A percentile compares a stretch with the other conserved stretches of the same genome.
Evolutionary conservation across 1,140 invertebrate genomes (phyloP).

Genomic region (Drosophila nigrodunni): DNA sequence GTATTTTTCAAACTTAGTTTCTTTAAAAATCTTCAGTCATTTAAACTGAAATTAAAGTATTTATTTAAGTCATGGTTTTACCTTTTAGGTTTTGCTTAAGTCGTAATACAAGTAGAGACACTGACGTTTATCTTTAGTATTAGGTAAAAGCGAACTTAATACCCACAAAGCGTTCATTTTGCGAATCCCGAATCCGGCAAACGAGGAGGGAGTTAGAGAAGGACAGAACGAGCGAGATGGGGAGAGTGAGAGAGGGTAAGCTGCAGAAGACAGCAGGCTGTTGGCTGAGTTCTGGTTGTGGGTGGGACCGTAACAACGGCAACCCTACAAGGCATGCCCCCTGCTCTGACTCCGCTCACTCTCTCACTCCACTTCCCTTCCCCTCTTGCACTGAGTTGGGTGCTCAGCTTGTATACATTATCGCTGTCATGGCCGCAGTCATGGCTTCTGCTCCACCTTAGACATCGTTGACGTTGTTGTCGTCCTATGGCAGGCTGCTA

Average conservation of each 20-base stretch:
- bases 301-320: slow-evolving; percentile 50
- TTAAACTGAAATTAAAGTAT: not conserved
- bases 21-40: not conserved
- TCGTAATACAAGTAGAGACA: slow-evolving; percentile 51
- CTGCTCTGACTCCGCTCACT: not conserved
- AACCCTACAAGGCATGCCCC: slow-evolving; percentile 59
- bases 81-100: slow-evolving; percentile 25
- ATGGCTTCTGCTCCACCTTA: slow-evolving; percentile 84
- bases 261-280: slow-evolving; percentile 34
- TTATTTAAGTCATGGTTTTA: slow-evolving; percentile 2
- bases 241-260: slow-evolving; percentile 18
- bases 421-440: slow-evolving; percentile 82
- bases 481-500: slow-evolving; percentile 80
- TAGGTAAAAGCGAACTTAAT: slow-evolving; percentile 70
- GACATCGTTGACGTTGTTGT: slow-evolving; percentile 73
- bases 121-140: slow-evolving; percentile 71
- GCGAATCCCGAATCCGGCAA: not conserved
- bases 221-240: slow-evolving; percentile 14
- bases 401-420: slow-evolving; percentile 68
- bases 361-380: too few species aligned
- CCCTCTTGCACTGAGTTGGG: slow-evolving; percentile 1
- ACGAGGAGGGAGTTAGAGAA: slow-evolving; percentile 10
- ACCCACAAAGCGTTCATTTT: slow-evolving; percentile 67
- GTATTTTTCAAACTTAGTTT: not conserved
- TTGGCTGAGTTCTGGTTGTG: slow-evolving; percentile 31